phyloP scores from a whole-genome alignment of 2,797 vertebrate genomes.

The Nothura maculosa region DNA sequence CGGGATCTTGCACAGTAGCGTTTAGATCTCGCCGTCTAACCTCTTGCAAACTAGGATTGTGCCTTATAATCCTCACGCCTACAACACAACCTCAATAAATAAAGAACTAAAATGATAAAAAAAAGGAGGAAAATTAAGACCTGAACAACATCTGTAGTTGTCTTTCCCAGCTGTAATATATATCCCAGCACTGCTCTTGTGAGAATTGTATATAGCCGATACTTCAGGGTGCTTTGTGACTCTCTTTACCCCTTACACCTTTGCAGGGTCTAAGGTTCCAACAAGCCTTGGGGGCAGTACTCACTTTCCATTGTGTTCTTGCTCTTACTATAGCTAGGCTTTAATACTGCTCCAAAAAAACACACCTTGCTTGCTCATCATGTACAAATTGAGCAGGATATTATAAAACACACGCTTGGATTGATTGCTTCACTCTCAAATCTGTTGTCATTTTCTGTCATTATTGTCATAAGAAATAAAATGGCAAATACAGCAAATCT shows the following conservation, averaged over 20 bases:
- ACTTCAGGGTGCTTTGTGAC: neutral
- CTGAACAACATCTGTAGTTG: neutral
- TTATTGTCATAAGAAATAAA: neutral
- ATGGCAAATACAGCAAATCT: neutral
- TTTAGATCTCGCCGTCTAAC: neutral
- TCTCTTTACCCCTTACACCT: neutral
- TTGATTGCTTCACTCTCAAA: neutral
- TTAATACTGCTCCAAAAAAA: neutral
- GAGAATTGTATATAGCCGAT: neutral
- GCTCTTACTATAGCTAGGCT: neutral
- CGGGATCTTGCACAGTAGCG: neutral
- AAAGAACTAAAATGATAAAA: neutral
- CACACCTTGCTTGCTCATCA: neutral
- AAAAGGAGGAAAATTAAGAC: neutral
- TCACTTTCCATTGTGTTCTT: neutral
- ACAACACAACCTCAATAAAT: neutral
- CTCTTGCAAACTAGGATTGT: neutral
- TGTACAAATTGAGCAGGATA: neutral
- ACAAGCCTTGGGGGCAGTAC: neutral
- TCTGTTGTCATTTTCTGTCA: neutral
- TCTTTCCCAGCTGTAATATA: neutral
- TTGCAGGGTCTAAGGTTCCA: neutral
- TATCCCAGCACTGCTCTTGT: neutral
- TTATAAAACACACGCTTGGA: neutral
- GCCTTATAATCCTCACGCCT: neutral